Conservation (phyloP, 2,888 invertebrate genomes). For the Sinopyrophorus schimmeli region DNA sequence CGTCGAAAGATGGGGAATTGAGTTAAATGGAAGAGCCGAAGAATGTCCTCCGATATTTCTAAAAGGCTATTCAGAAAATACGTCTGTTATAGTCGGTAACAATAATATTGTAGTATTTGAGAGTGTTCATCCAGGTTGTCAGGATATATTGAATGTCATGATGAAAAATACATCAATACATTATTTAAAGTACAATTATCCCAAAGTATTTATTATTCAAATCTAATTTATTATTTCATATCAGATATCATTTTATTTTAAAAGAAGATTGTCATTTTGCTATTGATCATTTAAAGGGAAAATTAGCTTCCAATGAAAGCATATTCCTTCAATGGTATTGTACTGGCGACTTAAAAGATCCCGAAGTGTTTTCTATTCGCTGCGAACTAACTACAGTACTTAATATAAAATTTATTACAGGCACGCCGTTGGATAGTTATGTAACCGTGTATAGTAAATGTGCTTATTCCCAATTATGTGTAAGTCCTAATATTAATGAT, state of each 20-base stretch:
- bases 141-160: slow-evolving; percentile 42
- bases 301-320: slow-evolving; percentile 38
- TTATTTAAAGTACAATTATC: slow-evolving; percentile 49
- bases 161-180: slow-evolving; percentile 54
- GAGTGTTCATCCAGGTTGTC: slow-evolving; percentile 50
- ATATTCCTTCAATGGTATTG: slow-evolving; percentile 28
- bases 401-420: slow-evolving; percentile 13
- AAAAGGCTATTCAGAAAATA: slow-evolving; percentile 52
- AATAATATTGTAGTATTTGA: slow-evolving; percentile 49
- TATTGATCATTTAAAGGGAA: slow-evolving; percentile 34
- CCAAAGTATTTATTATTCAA: slow-evolving; percentile 17
- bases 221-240: slow-evolving; percentile 8
- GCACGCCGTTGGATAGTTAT: slow-evolving; percentile 17
- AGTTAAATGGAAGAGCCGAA: slow-evolving; percentile 52
- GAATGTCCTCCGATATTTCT: slow-evolving; percentile 49
- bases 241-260: slow-evolving; percentile 32
- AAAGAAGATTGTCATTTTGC: slow-evolving; percentile 17
- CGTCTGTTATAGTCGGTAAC: slow-evolving; percentile 46
- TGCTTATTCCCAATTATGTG: slow-evolving; percentile 35
- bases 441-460: slow-evolving; percentile 29
- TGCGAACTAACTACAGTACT: slow-evolving; percentile 24
- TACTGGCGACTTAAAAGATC: slow-evolving; percentile 21
- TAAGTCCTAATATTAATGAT: slow-evolving; percentile 6
- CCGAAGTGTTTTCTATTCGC: slow-evolving; percentile 9
- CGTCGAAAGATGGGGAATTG: slow-evolving; percentile 55